Conservation (phyloP, 2,113 vertebrate genomes). For the Zapornia atra region DNA sequence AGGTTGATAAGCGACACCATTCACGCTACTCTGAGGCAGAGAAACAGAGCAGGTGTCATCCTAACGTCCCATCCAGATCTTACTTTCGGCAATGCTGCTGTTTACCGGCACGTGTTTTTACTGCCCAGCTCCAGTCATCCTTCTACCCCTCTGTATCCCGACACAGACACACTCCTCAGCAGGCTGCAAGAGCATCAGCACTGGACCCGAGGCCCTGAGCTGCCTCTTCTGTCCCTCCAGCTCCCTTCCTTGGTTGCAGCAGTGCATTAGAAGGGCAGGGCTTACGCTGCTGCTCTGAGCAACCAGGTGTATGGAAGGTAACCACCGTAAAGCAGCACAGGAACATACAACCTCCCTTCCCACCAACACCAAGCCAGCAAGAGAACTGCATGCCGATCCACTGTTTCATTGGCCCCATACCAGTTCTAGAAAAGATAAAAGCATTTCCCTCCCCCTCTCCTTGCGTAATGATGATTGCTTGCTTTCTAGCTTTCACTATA, state of each 20-base stretch:
- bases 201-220: background rate
- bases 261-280: background rate
- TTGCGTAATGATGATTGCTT: background rate
- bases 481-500: background rate
- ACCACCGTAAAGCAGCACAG: background rate
- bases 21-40: background rate
- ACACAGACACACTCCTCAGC: background rate
- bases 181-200: background rate
- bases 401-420: background rate
- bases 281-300: background rate
- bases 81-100: background rate
- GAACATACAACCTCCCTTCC: background rate
- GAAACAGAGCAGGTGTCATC: background rate
- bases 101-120: background rate
- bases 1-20: accelerated
- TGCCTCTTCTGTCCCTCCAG: background rate
- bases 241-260: background rate
- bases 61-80: background rate
- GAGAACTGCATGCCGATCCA: background rate
- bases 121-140: background rate
- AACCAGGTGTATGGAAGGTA: background rate
- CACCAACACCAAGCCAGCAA: background rate
- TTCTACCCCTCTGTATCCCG: background rate
- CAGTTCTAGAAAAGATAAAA: background rate
- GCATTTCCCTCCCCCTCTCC: no score